Evolutionary conservation across 2,888 invertebrate species (phyloP).

Genomic region (Cosmorhoe ocellata): DNA sequence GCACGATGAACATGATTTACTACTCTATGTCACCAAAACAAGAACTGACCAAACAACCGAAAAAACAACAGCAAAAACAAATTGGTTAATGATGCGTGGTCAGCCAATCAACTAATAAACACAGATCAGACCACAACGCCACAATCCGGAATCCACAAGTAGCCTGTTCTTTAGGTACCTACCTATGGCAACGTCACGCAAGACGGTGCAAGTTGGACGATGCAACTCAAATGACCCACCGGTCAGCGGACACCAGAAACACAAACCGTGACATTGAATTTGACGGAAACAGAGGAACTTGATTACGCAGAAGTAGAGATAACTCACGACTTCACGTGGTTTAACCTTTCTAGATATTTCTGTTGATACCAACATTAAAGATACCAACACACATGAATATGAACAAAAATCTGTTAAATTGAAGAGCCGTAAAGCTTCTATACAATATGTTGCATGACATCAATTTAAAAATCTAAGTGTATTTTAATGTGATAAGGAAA

Average conservation of each 20-base stretch:
- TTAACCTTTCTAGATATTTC: no score
- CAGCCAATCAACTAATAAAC: neutral
- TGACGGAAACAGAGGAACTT: constrained; percentile 37
- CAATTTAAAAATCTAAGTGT: no score
- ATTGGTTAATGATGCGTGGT: neutral
- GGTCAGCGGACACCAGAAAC: constrained; percentile 46
- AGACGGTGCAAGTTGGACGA: constrained; percentile 59
- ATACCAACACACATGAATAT: no score
- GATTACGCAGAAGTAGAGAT: no score
- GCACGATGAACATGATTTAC: no score
- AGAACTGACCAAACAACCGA: neutral
- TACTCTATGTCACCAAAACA: no score
- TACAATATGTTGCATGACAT: no score
- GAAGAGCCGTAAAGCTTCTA: no score
- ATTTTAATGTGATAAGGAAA: no score
- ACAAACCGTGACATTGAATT: constrained; percentile 51
- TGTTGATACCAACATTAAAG: no score
- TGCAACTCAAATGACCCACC: constrained; percentile 61
- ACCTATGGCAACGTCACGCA: constrained; percentile 55
- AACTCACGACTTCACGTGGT: no score
- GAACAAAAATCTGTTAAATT: no score
- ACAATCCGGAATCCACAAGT: constrained; percentile 22
- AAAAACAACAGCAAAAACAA: neutral
- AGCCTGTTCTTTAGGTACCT: constrained; percentile 3
- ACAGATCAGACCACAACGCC: constrained; percentile 1